These are phyloP conservation scores for Allobates femoralis DNA, from an alignment of 2,797 vertebrate genomes.

Conservation along the genomic window DNA sequence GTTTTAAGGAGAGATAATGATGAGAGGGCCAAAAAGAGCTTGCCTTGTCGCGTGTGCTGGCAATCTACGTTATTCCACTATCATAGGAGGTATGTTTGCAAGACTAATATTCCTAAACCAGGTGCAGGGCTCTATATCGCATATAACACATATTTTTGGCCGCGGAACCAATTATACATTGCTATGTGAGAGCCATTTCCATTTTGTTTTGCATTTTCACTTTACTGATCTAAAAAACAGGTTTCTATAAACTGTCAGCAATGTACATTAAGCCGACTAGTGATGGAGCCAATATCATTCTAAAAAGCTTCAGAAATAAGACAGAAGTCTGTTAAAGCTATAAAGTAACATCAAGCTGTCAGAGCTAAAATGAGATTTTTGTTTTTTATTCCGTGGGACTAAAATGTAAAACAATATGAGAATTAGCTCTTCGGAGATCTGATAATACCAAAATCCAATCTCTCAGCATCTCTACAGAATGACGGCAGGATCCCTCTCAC, in stretches of 20 bases:
- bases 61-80: too few relatives aligned
- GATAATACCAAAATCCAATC: constrained; percentile 34
- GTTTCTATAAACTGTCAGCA: constrained; percentile 32
- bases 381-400: neutral
- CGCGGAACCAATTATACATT: neutral
- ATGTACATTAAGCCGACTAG: neutral
- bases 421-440: constrained; percentile 26
- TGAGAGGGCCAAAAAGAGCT: too few relatives aligned
- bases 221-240: constrained; percentile 28
- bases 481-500: neutral
- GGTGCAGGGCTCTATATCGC: neutral
- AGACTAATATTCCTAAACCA: neutral
- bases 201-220: constrained; percentile 37
- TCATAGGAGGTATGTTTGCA: neutral
- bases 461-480: neutral
- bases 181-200: neutral
- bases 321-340: constrained; percentile 18
- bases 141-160: constrained; percentile 11
- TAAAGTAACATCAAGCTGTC: constrained; percentile 53
- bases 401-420: constrained; percentile 33
- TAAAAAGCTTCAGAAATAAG: constrained; percentile 27
- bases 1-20: too few relatives aligned
- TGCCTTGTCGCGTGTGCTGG: too few relatives aligned
- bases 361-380: constrained; percentile 31
- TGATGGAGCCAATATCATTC: neutral